These are phyloP conservation scores for Dynastes grantii DNA, from an alignment of 2,888 invertebrate genomes.

Conservation along the genomic window DNA sequence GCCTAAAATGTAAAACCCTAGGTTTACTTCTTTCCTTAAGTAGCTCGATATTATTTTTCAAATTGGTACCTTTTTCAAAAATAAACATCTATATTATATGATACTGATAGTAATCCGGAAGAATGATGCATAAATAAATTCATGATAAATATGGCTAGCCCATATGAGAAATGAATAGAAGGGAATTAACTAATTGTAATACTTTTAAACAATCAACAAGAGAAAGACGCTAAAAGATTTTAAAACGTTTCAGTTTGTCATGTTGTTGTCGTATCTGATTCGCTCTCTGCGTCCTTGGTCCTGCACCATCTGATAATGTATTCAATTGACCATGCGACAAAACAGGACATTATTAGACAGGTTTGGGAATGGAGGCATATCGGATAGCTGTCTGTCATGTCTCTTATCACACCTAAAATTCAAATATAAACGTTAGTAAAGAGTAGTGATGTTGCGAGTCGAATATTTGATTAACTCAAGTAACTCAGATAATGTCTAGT, in stretches of 20 bases:
- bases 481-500: background rate
- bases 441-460: too few relatives aligned
- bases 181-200: slow-evolving; percentile 40
- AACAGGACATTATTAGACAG: slow-evolving; percentile 79
- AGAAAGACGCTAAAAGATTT: slow-evolving; percentile 26
- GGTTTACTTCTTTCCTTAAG: background rate
- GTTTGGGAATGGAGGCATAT: slow-evolving; percentile 83
- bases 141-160: background rate
- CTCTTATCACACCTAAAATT: slow-evolving; percentile 78
- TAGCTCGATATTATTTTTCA: background rate
- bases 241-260: slow-evolving; percentile 50
- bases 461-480: background rate
- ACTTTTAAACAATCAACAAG: slow-evolving; percentile 37
- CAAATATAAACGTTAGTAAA: background rate
- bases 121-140: slow-evolving; percentile 29
- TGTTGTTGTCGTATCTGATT: slow-evolving; percentile 63
- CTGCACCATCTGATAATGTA: slow-evolving; percentile 69
- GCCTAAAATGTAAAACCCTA: slow-evolving; percentile 12
- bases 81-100: background rate
- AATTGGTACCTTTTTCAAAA: too few relatives aligned
- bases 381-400: slow-evolving; percentile 79
- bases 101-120: slow-evolving; percentile 1
- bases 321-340: slow-evolving; percentile 80
- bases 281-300: slow-evolving; percentile 68
- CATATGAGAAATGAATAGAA: slow-evolving; percentile 23